Conservation (phyloP, 2,888 invertebrate genomes). For the Melieria crassipennis region DNA sequence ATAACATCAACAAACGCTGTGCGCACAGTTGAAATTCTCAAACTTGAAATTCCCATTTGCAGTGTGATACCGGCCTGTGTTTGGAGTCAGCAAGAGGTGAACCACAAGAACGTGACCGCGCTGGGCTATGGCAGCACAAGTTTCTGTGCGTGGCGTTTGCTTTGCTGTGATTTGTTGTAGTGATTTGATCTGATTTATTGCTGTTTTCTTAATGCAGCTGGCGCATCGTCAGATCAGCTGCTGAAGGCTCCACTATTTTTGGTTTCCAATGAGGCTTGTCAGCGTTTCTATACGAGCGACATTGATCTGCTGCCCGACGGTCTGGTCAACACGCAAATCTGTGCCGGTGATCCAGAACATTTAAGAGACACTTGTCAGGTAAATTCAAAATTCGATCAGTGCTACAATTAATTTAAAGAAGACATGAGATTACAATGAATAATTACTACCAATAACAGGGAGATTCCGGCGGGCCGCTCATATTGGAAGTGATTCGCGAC, state of each 20-base stretch:
- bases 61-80: conserved; percentile 39
- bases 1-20: neutral
- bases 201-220: conserved; percentile 30
- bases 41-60: neutral
- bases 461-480: conserved; percentile 46
- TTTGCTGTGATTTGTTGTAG: neutral
- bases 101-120: conserved; percentile 39
- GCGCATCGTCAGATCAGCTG: conserved; percentile 36
- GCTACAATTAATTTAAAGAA: neutral
- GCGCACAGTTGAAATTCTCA: neutral
- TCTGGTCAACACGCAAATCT: conserved; percentile 41
- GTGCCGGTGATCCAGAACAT: conserved; percentile 43
- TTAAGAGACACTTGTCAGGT: conserved; percentile 44
- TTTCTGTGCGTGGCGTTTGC: neutral
- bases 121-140: conserved; percentile 42
- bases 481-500: conserved; percentile 41
- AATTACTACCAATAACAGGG: conserved; percentile 26
- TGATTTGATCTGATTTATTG: neutral
- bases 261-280: conserved; percentile 38
- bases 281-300: conserved; percentile 35
- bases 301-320: conserved; percentile 26
- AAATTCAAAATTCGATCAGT: neutral
- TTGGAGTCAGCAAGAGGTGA: conserved; percentile 32
- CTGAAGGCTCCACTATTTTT: conserved; percentile 39
- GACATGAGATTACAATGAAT: neutral